phyloP scores from a whole-genome alignment of 1,140 invertebrate species.

The Magallana gigas region DNA sequence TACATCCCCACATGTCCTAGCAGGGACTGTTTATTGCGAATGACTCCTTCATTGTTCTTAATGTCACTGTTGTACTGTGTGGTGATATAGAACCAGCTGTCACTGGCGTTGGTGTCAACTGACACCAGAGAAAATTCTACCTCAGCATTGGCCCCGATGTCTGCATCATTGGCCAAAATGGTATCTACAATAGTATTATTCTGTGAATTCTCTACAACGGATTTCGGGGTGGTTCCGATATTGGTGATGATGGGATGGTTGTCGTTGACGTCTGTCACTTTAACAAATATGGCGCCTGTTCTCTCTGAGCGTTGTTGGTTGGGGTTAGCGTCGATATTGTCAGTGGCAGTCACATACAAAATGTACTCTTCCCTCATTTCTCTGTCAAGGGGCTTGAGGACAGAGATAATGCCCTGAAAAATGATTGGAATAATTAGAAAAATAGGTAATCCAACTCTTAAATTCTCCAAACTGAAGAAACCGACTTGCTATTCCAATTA shows the following conservation, averaged over 20 bases:
- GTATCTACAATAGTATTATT: slow-evolving; percentile 55
- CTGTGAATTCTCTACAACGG: slow-evolving; percentile 55
- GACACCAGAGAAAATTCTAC: slow-evolving; percentile 63
- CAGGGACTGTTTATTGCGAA: slow-evolving; percentile 42
- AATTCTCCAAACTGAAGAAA: neutral
- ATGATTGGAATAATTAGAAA: neutral
- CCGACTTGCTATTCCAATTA: no score
- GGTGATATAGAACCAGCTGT: slow-evolving; percentile 54
- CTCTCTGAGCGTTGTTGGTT: slow-evolving; percentile 56
- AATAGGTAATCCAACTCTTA: neutral
- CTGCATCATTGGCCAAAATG: slow-evolving; percentile 61
- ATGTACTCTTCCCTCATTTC: slow-evolving; percentile 62
- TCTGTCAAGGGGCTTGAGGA: slow-evolving; percentile 62
- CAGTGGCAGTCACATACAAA: slow-evolving; percentile 64
- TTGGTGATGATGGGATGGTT: slow-evolving; percentile 65
- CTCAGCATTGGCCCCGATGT: slow-evolving; percentile 61
- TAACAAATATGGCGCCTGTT: slow-evolving; percentile 58
- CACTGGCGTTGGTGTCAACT: slow-evolving; percentile 61
- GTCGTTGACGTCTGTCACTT: slow-evolving; percentile 68
- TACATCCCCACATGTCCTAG: slow-evolving; percentile 58
- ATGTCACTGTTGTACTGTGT: slow-evolving; percentile 43
- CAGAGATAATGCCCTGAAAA: slow-evolving; percentile 65
- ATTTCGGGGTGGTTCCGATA: slow-evolving; percentile 43
- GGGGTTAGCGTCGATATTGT: slow-evolving; percentile 57
- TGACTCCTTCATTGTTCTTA: slow-evolving; percentile 56